Conservation (phyloP, 1,140 invertebrate species). For the Cephus cinctus region DNA sequence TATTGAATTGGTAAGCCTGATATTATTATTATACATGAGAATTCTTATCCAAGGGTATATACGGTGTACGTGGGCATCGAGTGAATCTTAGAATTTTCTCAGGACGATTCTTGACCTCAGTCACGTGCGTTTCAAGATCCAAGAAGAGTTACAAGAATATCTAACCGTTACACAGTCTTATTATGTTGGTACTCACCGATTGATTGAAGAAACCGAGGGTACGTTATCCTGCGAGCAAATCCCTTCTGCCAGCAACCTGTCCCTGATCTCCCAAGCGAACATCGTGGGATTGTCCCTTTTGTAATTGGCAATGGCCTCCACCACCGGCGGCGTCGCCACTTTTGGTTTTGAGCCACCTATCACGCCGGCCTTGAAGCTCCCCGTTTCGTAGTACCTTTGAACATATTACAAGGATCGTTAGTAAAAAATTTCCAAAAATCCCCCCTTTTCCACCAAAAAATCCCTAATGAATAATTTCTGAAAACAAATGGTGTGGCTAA, state of each 20-base stretch:
- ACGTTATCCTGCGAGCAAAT: conserved; percentile 99
- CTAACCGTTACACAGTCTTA: too few relatives aligned
- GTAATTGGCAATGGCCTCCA: conserved; percentile 97
- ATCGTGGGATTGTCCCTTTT: conserved; percentile 99
- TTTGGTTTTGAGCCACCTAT: conserved; percentile 99
- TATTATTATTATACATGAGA: too few relatives aligned
- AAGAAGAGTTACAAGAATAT: too few relatives aligned
- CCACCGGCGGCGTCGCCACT: conserved; percentile 97
- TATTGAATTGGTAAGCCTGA: too few relatives aligned
- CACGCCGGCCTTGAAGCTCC: conserved; percentile 97
- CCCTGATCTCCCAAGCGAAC: conserved; percentile 99
- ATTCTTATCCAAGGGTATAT: too few relatives aligned
- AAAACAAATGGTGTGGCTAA: neutral
- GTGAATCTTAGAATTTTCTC: too few relatives aligned
- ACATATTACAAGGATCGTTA: too few relatives aligned
- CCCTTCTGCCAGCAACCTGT: conserved; percentile 91
- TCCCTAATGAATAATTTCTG: neutral
- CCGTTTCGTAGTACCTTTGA: conserved; percentile 95
- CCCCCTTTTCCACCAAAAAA: too few relatives aligned
- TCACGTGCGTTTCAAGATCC: too few relatives aligned
- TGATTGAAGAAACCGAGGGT: conserved; percentile 98
- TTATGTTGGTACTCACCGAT: conserved; percentile 87
- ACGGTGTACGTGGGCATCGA: too few relatives aligned
- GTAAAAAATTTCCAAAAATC: too few relatives aligned
- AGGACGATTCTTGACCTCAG: too few relatives aligned